phyloP scores from a whole-genome alignment of 1,140 invertebrate genomes.

The Drusus annulatus region DNA sequence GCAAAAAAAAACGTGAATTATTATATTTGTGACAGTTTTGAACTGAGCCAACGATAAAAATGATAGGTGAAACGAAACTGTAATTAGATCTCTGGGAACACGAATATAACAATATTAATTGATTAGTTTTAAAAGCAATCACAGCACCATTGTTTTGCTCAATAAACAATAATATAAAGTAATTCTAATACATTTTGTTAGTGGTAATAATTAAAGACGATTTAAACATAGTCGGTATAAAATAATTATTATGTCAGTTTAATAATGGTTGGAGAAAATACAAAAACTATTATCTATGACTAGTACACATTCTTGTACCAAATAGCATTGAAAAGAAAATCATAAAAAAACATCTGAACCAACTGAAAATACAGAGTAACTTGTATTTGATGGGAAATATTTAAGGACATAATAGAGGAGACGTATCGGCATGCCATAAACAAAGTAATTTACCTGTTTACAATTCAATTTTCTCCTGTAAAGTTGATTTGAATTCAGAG shows the following conservation, averaged over 20 bases:
- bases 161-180: constrained; percentile 50
- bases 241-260: constrained; percentile 43
- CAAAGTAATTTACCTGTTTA: no score
- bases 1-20: no score
- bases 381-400: no score
- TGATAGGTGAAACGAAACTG: background rate
- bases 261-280: constrained; percentile 47
- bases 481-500: no score
- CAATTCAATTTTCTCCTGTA: no score
- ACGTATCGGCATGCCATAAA: no score
- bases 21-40: no score
- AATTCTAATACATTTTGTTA: constrained; percentile 39
- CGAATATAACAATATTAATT: constrained; percentile 32
- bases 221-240: constrained; percentile 40
- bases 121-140: constrained; percentile 54
- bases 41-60: background rate
- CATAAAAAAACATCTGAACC: background rate
- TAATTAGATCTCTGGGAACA: constrained; percentile 6
- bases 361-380: background rate
- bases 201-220: constrained; percentile 29
- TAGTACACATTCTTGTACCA: constrained; percentile 59
- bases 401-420: no score
- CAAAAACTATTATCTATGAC: constrained; percentile 57
- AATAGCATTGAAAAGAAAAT: constrained; percentile 49
- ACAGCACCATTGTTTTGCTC: constrained; percentile 58